Base-by-base conservation (phyloP, 2,888 invertebrate species). In the Monoplex corrugatus region DNA sequence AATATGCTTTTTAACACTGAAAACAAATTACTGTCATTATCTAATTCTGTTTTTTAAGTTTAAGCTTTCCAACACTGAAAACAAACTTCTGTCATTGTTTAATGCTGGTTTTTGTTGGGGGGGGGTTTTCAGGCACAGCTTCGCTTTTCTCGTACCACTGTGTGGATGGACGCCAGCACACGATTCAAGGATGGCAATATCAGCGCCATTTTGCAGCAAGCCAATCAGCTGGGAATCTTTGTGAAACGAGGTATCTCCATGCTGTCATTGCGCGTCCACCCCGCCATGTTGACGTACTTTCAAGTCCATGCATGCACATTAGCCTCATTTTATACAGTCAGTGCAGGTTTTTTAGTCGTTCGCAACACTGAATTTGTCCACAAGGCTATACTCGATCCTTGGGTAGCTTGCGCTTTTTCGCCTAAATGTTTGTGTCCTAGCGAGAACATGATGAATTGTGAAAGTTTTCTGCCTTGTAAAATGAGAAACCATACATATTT, bases 91-190 rank as follows among this genome's bases (percentile, higher is more conserved):
- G n/a, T n/a, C n/a, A n/a, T n/a, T n/a, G n/a, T n/a, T n/a, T n/a
- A n/a, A n/a, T n/a, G n/a, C n/a, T n/a, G n/a, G n/a, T n/a, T n/a
- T n/a, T n/a, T n/a, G n/a, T n/a, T n/a, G n/a, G n/a, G n/a, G n/a
- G n/a, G n/a, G n/a, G n/a, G n/a, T n/a, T n/a, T n/a, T n/a, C 63
- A 87, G 87, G 87, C 87, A 44, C 75, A 87, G 32, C 87, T 87
- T 19, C 28, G 35, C 16, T 44, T 23, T 28, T 87, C 87, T 38
- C 35, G 38, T 19, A 0, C 50, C 45, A 87, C 87, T 1, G 2
- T 87, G 28, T 87, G 87, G 87, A 75, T 87, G 87, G 87, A 87
- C 28, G 50, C 87, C n/a, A 40, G 50, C 87, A 38, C 38, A 2
- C 35, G 87, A 8, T 45, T 72, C 78, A 86, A 23, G 10, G n/a